A percentile compares a stretch with the other conserved stretches of the same genome.
Conservation (phyloP, 2,888 invertebrate genomes). For the Strigamia crassipes region DNA sequence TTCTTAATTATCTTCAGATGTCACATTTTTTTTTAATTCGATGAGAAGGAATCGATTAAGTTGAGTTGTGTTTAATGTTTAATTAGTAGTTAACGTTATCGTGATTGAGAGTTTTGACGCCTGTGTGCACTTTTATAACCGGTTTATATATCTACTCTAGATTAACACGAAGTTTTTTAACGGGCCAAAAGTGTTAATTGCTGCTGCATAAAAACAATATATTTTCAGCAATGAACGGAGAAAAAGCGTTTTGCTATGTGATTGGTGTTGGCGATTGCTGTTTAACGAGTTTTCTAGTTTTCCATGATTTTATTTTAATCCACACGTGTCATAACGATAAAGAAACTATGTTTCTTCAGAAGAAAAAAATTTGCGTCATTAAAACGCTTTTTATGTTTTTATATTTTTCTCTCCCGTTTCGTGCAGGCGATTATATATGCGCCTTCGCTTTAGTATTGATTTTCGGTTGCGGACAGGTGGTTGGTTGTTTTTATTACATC, state of each 20-base stretch:
- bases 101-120: no score
- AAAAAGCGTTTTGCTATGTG: neutral
- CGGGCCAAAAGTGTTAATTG: neutral
- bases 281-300: neutral
- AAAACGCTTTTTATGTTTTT: conserved; percentile 20
- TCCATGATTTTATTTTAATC: neutral
- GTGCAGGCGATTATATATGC: neutral
- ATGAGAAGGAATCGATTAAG: no score
- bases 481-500: neutral
- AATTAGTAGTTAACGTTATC: no score
- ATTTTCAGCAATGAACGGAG: neutral
- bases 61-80: neutral
- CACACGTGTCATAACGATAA: neutral
- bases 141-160: no score
- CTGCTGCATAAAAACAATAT: neutral
- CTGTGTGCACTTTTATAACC: no score
- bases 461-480: conserved; percentile 13
- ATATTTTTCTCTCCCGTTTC: neutral
- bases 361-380: neutral
- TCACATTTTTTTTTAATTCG: no score
- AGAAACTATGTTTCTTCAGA: neutral
- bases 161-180: no score
- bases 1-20: no score
- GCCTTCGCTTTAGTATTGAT: conserved; percentile 22
- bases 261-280: neutral